Evolutionary conservation across 1,140 invertebrate genomes (phyloP), one percentile per base, ranked within the genome.

Genomic region (Pseudomyrmex concolor): DNA sequence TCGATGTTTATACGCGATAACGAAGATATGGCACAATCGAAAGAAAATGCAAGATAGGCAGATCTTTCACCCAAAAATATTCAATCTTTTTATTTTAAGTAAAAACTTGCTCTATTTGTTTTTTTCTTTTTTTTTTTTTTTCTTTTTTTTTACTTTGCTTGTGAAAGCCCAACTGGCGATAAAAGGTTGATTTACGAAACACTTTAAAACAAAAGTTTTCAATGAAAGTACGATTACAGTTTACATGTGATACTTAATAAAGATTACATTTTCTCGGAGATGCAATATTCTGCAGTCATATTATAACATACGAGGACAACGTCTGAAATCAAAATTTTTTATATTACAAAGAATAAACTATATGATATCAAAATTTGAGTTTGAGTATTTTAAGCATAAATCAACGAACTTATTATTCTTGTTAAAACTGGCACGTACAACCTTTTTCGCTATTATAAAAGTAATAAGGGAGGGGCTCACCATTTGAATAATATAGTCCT

Each of bases 391-490:
- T 74, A 84, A 90, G 54, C 22, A 60, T 74, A 68, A 87, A 87
- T 85, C 66, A 84, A 84, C 74, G 50, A 88, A 74, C 77, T 70
- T 82, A 67, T 83, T 85, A 67, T 88, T 80, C 62, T 86, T 71
- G 83, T 88, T 55, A 86, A 85, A 84, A 91, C 89, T 92, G 90
- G 88, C 91, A 91, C 89, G 81, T 91, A 91, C 87, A 91, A 92
- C 84, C 85, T 83, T 84, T 88, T 84, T 88, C 87, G 88, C 85
- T 84, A 80, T 80, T 51, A 51, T 89, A 92, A 76, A 63, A 78
- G 84, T 86, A 89, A 87, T 89, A 89, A 86, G 70, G 5, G 5
- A 7, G 34, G 0, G 34, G 84, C 77, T 90, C 86, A 91, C 84
- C 17, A 78, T 82, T 74, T 83, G 74, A 70, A 84, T 84, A 71